Evolutionary conservation across 2,113 vertebrate species (phyloP).

Genomic region (Perca flavescens): DNA sequence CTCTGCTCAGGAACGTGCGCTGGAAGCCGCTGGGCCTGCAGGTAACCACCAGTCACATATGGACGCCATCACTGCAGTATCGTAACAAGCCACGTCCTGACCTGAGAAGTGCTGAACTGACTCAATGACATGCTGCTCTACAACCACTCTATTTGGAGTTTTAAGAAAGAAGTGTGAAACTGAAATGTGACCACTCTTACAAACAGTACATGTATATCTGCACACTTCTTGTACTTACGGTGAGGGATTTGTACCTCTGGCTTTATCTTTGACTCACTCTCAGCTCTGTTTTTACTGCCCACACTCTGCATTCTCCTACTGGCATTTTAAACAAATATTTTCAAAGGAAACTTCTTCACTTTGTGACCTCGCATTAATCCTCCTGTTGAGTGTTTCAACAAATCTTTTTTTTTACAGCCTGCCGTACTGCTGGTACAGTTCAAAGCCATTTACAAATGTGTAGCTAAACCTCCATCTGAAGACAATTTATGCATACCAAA

Average conservation of each 20-base stretch:
- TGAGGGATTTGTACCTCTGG: not conserved
- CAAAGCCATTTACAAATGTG: slow-evolving; percentile 58
- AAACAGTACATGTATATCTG: not conserved
- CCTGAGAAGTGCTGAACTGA: not conserved
- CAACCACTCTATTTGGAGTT: not conserved
- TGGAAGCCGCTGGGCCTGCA: slow-evolving; percentile 92
- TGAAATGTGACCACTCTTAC: not conserved
- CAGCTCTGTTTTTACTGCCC: slow-evolving; percentile 23
- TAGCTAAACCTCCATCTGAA: slow-evolving; percentile 12
- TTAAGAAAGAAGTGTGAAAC: slow-evolving; percentile 10
- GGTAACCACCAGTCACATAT: slow-evolving; percentile 75
- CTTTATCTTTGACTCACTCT: slow-evolving; percentile 28
- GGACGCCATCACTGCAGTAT: not conserved
- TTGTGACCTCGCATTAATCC: slow-evolving; percentile 57
- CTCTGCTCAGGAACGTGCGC: slow-evolving; percentile 90
- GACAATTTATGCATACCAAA: slow-evolving; percentile 1
- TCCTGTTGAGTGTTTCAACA: slow-evolving; percentile 40
- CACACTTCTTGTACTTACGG: not conserved
- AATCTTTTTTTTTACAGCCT: slow-evolving; percentile 38
- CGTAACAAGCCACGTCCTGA: not conserved
- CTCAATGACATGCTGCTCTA: slow-evolving; percentile 13
- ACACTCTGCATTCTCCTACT: slow-evolving; percentile 43
- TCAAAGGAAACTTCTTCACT: slow-evolving; percentile 31
- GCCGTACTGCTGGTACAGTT: slow-evolving; percentile 18
- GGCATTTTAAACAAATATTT: slow-evolving; percentile 49